Percentiles rank a stretch among this genome's conserved stretches.
Evolutionary conservation across 1,140 invertebrate genomes (phyloP).

Genomic region (Lepidostoma basale): DNA sequence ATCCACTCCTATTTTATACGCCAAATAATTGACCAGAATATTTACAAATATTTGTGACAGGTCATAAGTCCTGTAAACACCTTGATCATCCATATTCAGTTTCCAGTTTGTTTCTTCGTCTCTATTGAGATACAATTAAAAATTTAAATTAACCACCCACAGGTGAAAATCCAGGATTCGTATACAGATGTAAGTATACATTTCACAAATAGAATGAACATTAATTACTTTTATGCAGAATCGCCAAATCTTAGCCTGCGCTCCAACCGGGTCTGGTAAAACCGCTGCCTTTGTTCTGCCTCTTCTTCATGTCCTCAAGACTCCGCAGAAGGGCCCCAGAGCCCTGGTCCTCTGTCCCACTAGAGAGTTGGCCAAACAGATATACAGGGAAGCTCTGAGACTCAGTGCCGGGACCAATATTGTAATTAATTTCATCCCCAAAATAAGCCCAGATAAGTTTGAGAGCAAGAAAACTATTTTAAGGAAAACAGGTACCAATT

Average conservation of each 20-base stretch:
- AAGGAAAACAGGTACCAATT: conserved; percentile 47
- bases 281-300: conserved; percentile 87
- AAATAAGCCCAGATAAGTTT: conserved; percentile 42
- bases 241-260: conserved; percentile 89
- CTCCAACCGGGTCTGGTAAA: conserved; percentile 90
- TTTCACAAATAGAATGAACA: too few species aligned
- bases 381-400: conserved; percentile 78
- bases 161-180: too few species aligned
- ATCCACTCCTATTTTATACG: too few species aligned
- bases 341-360: conserved; percentile 92
- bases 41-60: too few species aligned
- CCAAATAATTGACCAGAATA: too few species aligned
- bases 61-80: too few species aligned
- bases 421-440: conserved; percentile 46
- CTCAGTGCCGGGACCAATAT: conserved; percentile 77
- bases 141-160: too few species aligned
- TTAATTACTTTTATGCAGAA: conserved; percentile 58
- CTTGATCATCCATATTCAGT: too few species aligned
- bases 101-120: too few species aligned
- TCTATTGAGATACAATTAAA: too few species aligned
- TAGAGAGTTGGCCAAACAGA: conserved; percentile 92
- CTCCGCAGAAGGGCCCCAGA: conserved; percentile 75
- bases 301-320: conserved; percentile 71
- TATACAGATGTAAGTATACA: too few species aligned
- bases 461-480: conserved; percentile 39